A percentile compares a stretch with the other conserved stretches of the same genome.
Evolutionary conservation across 2,113 vertebrate species (phyloP).

Genomic region (Narcine bancroftii): DNA sequence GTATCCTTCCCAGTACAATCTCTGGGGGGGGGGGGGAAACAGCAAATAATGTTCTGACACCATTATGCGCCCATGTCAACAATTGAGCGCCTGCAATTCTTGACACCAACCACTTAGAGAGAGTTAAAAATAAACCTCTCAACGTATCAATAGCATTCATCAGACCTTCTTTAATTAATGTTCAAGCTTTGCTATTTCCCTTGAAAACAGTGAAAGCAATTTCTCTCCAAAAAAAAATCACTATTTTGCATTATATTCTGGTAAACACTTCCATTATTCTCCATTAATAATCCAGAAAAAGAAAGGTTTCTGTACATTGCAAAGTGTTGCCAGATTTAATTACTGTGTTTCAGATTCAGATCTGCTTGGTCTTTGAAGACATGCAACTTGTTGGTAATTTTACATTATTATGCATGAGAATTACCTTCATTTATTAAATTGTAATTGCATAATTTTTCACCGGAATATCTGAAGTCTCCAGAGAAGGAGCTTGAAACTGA

Average conservation of each 20-base stretch:
- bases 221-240: constrained; percentile 18
- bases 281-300: constrained; percentile 23
- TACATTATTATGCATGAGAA: constrained; percentile 27
- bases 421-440: constrained; percentile 34
- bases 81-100: background rate
- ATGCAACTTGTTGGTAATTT: constrained; percentile 18
- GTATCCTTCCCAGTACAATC: too few species aligned
- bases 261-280: constrained; percentile 27
- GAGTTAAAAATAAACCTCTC: background rate
- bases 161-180: background rate
- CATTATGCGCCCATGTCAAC: too few species aligned
- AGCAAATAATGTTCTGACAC: background rate
- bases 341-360: constrained; percentile 25
- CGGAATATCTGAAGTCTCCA: background rate
- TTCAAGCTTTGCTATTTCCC: background rate
- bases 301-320: background rate
- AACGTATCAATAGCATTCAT: background rate
- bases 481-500: background rate
- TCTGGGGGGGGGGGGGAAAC: too few species aligned
- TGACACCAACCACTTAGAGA: background rate
- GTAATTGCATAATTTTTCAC: constrained; percentile 34
- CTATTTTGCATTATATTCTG: background rate
- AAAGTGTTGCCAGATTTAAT: constrained; percentile 6
- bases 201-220: background rate
- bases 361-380: constrained; percentile 7